A percentile compares a stretch with the other conserved stretches of the same genome.
Evolutionary conservation across 1,140 invertebrate species (phyloP).

Genomic region (Lepidotrigona ventralis): DNA sequence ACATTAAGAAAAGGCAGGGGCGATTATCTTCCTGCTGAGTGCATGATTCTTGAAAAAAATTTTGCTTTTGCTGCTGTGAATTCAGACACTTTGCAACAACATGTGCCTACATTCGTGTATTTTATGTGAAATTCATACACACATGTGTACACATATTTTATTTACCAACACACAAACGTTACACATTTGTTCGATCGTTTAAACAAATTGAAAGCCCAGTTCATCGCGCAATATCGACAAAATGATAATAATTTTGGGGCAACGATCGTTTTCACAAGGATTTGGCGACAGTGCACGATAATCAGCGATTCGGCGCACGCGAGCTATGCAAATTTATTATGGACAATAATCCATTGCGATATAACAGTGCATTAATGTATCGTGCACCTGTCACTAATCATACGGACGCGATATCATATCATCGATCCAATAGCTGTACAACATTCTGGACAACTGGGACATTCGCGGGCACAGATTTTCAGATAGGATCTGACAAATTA

Average conservation of each 20-base stretch:
- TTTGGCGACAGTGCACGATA: background rate
- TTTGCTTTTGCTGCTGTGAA: background rate
- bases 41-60: no score
- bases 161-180: background rate
- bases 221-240: no score
- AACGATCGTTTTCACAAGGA: background rate
- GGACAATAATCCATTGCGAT: constrained; percentile 1
- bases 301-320: background rate
- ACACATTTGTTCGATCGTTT: constrained; percentile 16
- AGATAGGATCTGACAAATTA: no score
- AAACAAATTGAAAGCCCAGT: background rate
- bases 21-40: no score
- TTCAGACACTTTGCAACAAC: rapidly evolving
- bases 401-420: background rate
- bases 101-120: background rate
- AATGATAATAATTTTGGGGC: no score
- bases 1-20: no score
- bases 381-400: background rate
- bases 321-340: background rate
- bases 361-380: background rate
- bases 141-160: background rate
- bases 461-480: no score
- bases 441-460: background rate
- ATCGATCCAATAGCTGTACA: background rate
- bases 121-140: background rate